phyloP scores from a whole-genome alignment of 1,140 invertebrate species.

The Pseudomyrmex concolor region DNA sequence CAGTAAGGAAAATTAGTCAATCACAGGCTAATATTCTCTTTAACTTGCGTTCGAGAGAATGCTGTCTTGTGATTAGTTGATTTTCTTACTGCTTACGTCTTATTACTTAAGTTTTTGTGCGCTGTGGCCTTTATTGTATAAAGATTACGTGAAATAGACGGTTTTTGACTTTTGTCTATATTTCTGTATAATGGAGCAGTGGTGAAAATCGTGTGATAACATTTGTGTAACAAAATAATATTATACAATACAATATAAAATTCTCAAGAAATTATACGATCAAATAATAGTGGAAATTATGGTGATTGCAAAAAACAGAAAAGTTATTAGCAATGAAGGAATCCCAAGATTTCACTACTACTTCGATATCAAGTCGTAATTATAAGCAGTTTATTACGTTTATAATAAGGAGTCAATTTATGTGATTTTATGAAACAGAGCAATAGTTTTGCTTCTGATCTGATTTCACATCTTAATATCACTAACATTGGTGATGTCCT shows the following conservation, averaged over 20 bases:
- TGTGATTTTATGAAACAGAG: slow-evolving; percentile 58
- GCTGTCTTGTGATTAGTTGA: no score
- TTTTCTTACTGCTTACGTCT: no score
- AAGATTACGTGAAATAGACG: not conserved
- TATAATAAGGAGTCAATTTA: slow-evolving; percentile 41
- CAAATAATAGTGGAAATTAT: slow-evolving; percentile 40
- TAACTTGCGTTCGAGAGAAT: no score
- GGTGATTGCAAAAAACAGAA: slow-evolving; percentile 22
- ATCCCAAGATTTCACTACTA: slow-evolving; percentile 58
- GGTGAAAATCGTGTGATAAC: slow-evolving; percentile 7
- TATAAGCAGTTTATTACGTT: slow-evolving; percentile 41
- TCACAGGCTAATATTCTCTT: no score
- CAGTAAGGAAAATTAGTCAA: no score
- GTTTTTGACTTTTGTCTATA: slow-evolving; percentile 17
- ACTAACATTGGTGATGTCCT: not conserved
- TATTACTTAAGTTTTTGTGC: no score
- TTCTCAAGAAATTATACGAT: not conserved
- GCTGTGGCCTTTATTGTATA: not conserved
- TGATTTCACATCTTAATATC: slow-evolving; percentile 1
- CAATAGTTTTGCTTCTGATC: not conserved
- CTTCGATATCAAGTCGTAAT: slow-evolving; percentile 46
- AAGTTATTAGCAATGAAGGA: not conserved
- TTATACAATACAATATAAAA: not conserved
- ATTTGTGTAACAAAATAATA: not conserved
- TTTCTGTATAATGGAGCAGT: slow-evolving; percentile 17